A percentile compares a stretch with the other conserved stretches of the same genome.
Evolutionary conservation across 2,888 invertebrate species (phyloP).

Genomic region (Orchestes rusci): DNA sequence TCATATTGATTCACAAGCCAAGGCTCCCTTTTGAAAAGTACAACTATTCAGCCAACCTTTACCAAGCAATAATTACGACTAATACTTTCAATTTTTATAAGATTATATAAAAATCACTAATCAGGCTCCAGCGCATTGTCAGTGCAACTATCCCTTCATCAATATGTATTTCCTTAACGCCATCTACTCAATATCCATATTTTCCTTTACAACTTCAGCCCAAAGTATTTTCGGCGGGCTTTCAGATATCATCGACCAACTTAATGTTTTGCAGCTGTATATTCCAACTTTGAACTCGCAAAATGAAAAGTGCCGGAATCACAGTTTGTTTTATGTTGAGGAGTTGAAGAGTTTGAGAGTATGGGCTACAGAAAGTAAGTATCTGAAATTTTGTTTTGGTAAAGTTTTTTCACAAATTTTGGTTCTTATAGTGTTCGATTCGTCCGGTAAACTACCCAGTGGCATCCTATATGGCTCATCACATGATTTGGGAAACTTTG

Average conservation of each 20-base stretch:
- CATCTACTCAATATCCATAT: too few species aligned
- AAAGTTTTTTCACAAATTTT: not conserved
- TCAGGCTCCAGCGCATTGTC: too few species aligned
- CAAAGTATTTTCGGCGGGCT: slow-evolving; percentile 7
- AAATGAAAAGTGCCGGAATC: slow-evolving; percentile 30
- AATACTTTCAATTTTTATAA: too few species aligned
- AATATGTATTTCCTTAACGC: too few species aligned
- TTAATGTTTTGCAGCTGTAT: slow-evolving; percentile 22
- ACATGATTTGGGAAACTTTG: slow-evolving; percentile 64
- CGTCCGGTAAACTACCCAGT: slow-evolving; percentile 60
- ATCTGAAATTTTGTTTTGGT: not conserved
- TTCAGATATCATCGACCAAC: slow-evolving; percentile 12
- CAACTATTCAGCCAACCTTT: too few species aligned
- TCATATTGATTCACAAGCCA: too few species aligned
- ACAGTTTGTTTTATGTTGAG: slow-evolving; percentile 30
- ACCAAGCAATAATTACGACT: too few species aligned
- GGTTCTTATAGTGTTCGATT: slow-evolving; percentile 61
- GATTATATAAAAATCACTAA: too few species aligned
- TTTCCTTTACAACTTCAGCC: too few species aligned
- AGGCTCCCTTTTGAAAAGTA: too few species aligned
- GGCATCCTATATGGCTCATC: slow-evolving; percentile 59
- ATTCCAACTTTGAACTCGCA: slow-evolving; percentile 28
- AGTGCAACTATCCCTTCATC: too few species aligned
- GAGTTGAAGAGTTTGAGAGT: slow-evolving; percentile 31
- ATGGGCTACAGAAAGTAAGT: slow-evolving; percentile 37